phyloP scores from a whole-genome alignment of 30 jellyfish, hydroid and myxozoan species.

The Haliclystus octoradiatus region DNA sequence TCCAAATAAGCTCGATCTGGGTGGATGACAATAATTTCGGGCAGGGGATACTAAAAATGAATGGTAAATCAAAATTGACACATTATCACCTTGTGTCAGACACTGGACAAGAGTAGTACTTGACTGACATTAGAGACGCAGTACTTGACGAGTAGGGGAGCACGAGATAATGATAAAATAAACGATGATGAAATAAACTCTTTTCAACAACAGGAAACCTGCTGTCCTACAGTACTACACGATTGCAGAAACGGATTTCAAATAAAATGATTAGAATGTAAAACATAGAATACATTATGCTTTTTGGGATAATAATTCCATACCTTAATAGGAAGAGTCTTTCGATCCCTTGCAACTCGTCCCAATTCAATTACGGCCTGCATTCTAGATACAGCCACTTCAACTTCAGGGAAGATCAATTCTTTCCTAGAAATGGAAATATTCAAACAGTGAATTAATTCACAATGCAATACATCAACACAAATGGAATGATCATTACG shows the following conservation, averaged over 20 bases:
- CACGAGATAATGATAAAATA: too few species aligned
- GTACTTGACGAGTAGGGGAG: too few species aligned
- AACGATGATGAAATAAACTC: too few species aligned
- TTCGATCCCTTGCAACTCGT: constrained; percentile 85
- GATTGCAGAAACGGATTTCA: too few species aligned
- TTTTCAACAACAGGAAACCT: too few species aligned
- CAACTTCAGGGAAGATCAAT: constrained; percentile 76
- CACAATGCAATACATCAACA: neutral
- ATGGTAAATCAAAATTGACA: neutral
- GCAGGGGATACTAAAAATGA: constrained; percentile 68
- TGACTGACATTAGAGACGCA: too few species aligned
- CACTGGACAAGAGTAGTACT: too few species aligned
- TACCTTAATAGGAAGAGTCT: constrained; percentile 87
- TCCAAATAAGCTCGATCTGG: constrained; percentile 50
- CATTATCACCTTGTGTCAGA: neutral
- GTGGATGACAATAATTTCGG: constrained; percentile 70
- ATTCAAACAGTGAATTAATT: neutral
- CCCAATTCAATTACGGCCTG: constrained; percentile 84
- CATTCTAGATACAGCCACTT: constrained; percentile 75
- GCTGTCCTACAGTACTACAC: too few species aligned
- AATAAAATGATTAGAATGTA: too few species aligned
- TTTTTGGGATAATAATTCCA: too few species aligned
- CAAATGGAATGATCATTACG: too few species aligned
- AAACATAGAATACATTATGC: too few species aligned
- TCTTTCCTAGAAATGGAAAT: constrained; percentile 34